These are phyloP conservation scores for Campopleginae sp. DNA, from an alignment of 2,888 invertebrate genomes.

Conservation along the genomic window DNA sequence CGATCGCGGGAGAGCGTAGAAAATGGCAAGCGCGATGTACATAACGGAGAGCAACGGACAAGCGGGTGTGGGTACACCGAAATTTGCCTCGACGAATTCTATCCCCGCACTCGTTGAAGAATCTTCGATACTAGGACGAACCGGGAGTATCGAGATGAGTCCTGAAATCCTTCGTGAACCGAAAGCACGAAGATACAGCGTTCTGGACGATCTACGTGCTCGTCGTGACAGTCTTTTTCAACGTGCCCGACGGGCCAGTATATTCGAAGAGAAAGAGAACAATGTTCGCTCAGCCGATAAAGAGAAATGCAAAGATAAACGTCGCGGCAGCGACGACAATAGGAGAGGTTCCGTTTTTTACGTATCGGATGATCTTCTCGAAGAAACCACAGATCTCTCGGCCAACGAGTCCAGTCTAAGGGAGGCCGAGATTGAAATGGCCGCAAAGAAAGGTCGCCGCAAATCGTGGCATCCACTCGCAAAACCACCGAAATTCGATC, in stretches of 20 bases:
- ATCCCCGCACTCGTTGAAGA: slow-evolving; percentile 80
- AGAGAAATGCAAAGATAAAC: slow-evolving; percentile 76
- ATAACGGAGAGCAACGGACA: slow-evolving; percentile 79
- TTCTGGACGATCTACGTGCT: slow-evolving; percentile 82
- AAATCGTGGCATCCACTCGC: slow-evolving; percentile 87
- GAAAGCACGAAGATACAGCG: slow-evolving; percentile 80
- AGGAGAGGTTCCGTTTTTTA: slow-evolving; percentile 81
- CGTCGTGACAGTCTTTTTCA: slow-evolving; percentile 80
- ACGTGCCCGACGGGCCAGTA: slow-evolving; percentile 77
- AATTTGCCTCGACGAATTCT: slow-evolving; percentile 81
- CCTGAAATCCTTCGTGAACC: slow-evolving; percentile 74
- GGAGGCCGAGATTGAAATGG: slow-evolving; percentile 67
- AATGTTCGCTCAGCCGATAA: slow-evolving; percentile 61
- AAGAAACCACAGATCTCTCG: slow-evolving; percentile 76
- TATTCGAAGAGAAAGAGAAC: slow-evolving; percentile 77
- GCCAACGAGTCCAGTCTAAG: slow-evolving; percentile 65
- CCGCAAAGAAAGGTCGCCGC: slow-evolving; percentile 86
- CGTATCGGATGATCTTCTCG: slow-evolving; percentile 79
- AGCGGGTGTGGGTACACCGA: slow-evolving; percentile 68
- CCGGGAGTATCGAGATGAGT: slow-evolving; percentile 61
- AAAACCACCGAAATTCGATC: slow-evolving; percentile 79
- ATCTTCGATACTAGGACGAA: slow-evolving; percentile 47
- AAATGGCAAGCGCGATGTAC: slow-evolving; percentile 79
- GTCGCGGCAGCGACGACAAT: slow-evolving; percentile 74
- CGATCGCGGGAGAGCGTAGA: slow-evolving; percentile 7